These are phyloP conservation scores for Phaedon cochleariae DNA, from an alignment of 2,888 invertebrate species.

Conservation along the genomic window DNA sequence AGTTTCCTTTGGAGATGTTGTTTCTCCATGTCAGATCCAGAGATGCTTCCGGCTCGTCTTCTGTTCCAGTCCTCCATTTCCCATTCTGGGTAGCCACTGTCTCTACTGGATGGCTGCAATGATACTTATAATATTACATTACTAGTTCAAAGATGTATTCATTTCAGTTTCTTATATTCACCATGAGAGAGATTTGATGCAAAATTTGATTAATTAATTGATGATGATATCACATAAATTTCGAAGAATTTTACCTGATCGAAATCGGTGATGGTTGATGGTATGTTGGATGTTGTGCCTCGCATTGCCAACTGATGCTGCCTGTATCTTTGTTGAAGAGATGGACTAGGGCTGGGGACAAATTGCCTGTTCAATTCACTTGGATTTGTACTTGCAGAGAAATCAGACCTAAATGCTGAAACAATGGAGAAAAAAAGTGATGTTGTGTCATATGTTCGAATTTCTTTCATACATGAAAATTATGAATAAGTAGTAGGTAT, in stretches of 20 bases:
- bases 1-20: constrained; percentile 51
- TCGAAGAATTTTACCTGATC: constrained; percentile 49
- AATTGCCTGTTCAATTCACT: constrained; percentile 46
- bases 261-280: constrained; percentile 55
- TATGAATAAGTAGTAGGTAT: too few relatives aligned
- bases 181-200: too few relatives aligned
- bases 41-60: constrained; percentile 58
- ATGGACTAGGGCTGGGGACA: constrained; percentile 56
- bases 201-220: not conserved
- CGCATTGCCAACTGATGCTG: constrained; percentile 68
- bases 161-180: too few relatives aligned
- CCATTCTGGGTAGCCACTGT: constrained; percentile 63
- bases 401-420: constrained; percentile 53
- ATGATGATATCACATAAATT: not conserved
- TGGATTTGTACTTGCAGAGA: constrained; percentile 50
- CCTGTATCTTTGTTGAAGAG: constrained; percentile 67
- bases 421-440: constrained; percentile 12
- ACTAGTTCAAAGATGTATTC: too few relatives aligned
- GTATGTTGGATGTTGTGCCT: constrained; percentile 59
- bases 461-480: too few relatives aligned
- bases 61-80: constrained; percentile 59
- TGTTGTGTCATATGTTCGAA: not conserved
- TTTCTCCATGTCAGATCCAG: constrained; percentile 54
- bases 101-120: constrained; percentile 58
- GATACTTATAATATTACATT: constrained; percentile 3